phyloP scores from a whole-genome alignment of 2,888 invertebrate genomes.

The Rhopalosiphum nymphaeae region DNA sequence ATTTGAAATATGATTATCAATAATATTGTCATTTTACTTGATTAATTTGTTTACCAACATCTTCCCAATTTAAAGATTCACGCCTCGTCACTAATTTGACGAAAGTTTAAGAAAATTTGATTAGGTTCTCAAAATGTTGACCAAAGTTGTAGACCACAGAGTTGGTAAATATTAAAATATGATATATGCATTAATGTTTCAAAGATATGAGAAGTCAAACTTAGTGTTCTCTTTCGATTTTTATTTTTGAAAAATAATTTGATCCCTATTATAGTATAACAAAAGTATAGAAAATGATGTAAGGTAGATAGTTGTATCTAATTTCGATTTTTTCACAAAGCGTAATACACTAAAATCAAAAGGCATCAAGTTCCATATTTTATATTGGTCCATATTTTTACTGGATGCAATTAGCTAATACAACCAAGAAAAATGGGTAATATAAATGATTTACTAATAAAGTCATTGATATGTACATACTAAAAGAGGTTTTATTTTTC shows the following conservation, averaged over 20 bases:
- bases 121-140: neutral
- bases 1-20: neutral
- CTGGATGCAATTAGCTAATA: fast-evolving
- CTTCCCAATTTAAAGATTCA: no score
- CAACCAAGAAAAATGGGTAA: neutral
- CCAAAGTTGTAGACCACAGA: no score
- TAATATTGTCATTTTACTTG: neutral
- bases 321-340: neutral
- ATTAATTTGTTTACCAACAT: neutral
- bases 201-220: neutral
- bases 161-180: neutral
- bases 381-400: neutral
- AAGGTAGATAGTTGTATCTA: neutral
- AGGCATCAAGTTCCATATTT: neutral
- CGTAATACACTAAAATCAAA: neutral
- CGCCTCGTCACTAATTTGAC: neutral
- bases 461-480: neutral
- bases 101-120: neutral
- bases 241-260: neutral
- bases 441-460: neutral
- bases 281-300: neutral
- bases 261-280: neutral
- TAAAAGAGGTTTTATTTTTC: neutral
- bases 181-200: neutral
- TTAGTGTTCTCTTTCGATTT: neutral